Percentiles rank a stretch among this genome's conserved stretches.
phyloP scores from a whole-genome alignment of 2,888 invertebrate species.

The Liodrosophila aerea region DNA sequence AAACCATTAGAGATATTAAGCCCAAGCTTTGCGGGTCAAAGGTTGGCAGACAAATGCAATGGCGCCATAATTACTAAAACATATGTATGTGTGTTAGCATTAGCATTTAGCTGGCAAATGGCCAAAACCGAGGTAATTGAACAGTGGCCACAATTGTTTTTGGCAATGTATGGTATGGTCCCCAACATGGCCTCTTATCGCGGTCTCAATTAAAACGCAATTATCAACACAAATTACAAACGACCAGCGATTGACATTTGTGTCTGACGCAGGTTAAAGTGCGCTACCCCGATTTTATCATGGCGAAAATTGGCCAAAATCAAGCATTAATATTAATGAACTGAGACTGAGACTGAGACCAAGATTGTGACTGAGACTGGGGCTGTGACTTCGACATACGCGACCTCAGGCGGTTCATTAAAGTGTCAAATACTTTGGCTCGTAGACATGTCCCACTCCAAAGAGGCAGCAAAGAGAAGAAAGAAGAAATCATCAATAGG shows the following conservation, averaged over 20 bases:
- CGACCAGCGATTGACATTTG: constrained; percentile 52
- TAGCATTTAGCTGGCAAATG: constrained; percentile 24
- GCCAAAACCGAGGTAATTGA: constrained; percentile 27
- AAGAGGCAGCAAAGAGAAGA: constrained; percentile 15
- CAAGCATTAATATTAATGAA: constrained; percentile 70
- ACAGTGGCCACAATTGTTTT: constrained; percentile 32
- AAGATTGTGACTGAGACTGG: constrained; percentile 9
- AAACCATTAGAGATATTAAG: constrained; percentile 51
- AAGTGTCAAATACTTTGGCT: constrained; percentile 69
- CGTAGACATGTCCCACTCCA: constrained; percentile 38
- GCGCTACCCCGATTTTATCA: constrained; percentile 50
- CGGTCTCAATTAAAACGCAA: constrained; percentile 60
- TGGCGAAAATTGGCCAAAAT: constrained; percentile 45
- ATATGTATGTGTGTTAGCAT: constrained; percentile 5
- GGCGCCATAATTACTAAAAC: constrained; percentile 34
- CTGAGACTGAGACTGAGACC: constrained; percentile 19
- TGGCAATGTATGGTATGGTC: constrained; percentile 13
- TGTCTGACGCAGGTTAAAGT: constrained; percentile 47
- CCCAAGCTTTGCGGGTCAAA: constrained; percentile 26
- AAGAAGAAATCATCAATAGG: constrained; percentile 36
- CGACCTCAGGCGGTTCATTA: constrained; percentile 71
- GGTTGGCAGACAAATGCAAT: constrained; percentile 45
- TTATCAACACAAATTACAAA: constrained; percentile 64
- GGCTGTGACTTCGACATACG: constrained; percentile 47
- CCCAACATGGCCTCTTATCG: constrained; percentile 12